Conservation (phyloP, 1,140 invertebrate species). For the Drosophila willistoni region DNA sequence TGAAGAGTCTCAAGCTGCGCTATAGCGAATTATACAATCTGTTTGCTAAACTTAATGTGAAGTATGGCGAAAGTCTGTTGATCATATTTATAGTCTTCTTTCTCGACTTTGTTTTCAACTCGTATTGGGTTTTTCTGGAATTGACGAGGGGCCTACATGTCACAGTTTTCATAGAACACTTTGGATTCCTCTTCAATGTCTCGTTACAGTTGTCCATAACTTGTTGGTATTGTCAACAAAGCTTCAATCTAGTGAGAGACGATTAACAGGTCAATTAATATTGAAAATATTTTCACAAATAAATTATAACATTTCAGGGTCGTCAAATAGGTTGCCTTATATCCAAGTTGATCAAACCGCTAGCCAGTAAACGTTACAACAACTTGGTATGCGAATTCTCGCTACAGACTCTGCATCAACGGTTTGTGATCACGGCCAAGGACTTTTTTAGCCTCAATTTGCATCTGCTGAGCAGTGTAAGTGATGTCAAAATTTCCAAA, state of each 20-base stretch:
- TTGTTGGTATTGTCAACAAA: slow-evolving; percentile 71
- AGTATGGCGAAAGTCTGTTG: slow-evolving; percentile 60
- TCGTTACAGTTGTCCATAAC: slow-evolving; percentile 40
- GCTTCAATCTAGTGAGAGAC: slow-evolving; percentile 55
- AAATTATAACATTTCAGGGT: slow-evolving; percentile 41
- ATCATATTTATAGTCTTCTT: slow-evolving; percentile 57
- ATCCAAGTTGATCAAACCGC: slow-evolving; percentile 63
- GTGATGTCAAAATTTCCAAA: background rate
- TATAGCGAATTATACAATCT: slow-evolving; percentile 45
- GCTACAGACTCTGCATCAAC: slow-evolving; percentile 72
- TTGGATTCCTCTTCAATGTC: slow-evolving; percentile 36
- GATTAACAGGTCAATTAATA: rapidly evolving
- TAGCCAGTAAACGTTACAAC: slow-evolving; percentile 71
- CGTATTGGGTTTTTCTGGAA: slow-evolving; percentile 60
- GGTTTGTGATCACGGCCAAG: slow-evolving; percentile 73
- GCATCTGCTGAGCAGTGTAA: slow-evolving; percentile 67
- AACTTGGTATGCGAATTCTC: slow-evolving; percentile 74
- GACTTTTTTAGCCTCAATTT: slow-evolving; percentile 77
- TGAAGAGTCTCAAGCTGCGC: slow-evolving; percentile 34
- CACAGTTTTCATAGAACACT: slow-evolving; percentile 18
- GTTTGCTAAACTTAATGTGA: slow-evolving; percentile 37
- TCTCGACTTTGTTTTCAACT: slow-evolving; percentile 54
- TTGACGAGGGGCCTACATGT: slow-evolving; percentile 1
- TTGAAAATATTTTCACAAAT: background rate
- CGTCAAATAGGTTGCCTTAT: slow-evolving; percentile 74